Percentiles rank a stretch among this genome's conserved stretches.
Conservation (phyloP, 1,140 invertebrate species). For the honey bee (Apis mellifera) region DNA sequence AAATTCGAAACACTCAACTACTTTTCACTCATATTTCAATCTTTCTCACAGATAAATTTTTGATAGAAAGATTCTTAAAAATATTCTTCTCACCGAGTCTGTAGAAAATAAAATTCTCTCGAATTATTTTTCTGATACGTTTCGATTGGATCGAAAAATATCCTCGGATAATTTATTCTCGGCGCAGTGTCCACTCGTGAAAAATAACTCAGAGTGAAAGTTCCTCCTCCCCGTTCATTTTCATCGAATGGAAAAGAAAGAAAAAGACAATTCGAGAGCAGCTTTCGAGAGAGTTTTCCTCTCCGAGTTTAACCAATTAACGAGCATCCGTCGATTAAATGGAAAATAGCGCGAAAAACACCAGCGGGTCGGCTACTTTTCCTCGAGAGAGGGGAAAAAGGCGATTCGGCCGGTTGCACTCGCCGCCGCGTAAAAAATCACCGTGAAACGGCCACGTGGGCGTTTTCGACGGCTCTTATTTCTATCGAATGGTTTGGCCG, state of each 20-base stretch:
- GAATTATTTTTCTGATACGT: no score
- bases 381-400: conserved; percentile 36
- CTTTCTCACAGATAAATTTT: no score
- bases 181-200: no score
- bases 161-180: no score
- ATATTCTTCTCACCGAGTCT: neutral
- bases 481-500: conserved; percentile 16
- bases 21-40: neutral
- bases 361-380: conserved; percentile 28
- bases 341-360: conserved; percentile 25
- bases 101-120: neutral
- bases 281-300: no score
- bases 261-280: no score
- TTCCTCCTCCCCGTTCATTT: no score
- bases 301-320: no score
- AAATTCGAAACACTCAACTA: neutral
- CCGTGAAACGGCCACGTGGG: conserved; percentile 59
- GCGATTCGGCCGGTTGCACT: conserved; percentile 25
- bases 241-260: no score
- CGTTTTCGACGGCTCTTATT: conserved; percentile 45
- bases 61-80: neutral
- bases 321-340: neutral
- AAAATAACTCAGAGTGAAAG: no score
- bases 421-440: conserved; percentile 24
- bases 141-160: no score